These are phyloP conservation scores for Oconnorella tubifera DNA, from an alignment of 2,888 invertebrate genomes.

Conservation along the genomic window DNA sequence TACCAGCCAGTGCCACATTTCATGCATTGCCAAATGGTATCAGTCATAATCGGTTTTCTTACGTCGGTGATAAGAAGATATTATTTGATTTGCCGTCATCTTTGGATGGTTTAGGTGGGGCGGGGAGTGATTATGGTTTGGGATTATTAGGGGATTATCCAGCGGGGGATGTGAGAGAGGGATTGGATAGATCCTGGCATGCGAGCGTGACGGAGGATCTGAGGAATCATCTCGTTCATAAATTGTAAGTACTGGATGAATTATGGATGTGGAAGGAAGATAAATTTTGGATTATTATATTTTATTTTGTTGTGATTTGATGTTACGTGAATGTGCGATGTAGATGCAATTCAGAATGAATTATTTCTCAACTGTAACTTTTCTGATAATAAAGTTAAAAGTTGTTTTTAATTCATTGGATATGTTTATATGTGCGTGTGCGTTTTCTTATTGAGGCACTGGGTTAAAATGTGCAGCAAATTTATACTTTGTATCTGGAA, in stretches of 20 bases:
- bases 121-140: neutral
- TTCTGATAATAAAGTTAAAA: too few species aligned
- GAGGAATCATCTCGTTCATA: slow-evolving; percentile 97
- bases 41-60: neutral
- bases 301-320: neutral
- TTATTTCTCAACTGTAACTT: too few species aligned
- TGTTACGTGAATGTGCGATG: neutral
- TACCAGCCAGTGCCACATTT: neutral
- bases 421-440: too few species aligned
- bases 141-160: neutral
- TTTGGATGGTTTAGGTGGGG: neutral
- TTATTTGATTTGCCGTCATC: neutral
- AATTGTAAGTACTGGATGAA: slow-evolving; percentile 69
- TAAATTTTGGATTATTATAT: neutral
- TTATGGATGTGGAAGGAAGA: neutral
- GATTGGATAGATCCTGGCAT: slow-evolving; percentile 73
- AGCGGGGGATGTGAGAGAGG: neutral
- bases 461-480: too few species aligned
- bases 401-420: too few species aligned
- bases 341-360: neutral
- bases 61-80: neutral
- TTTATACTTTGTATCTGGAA: too few species aligned
- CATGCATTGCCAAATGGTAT: neutral
- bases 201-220: slow-evolving; percentile 89
- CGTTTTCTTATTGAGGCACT: too few species aligned